A percentile compares a stretch with the other conserved stretches of the same genome.
Conservation (phyloP, 1,140 invertebrate species). For the Notospermus geniculatus region DNA sequence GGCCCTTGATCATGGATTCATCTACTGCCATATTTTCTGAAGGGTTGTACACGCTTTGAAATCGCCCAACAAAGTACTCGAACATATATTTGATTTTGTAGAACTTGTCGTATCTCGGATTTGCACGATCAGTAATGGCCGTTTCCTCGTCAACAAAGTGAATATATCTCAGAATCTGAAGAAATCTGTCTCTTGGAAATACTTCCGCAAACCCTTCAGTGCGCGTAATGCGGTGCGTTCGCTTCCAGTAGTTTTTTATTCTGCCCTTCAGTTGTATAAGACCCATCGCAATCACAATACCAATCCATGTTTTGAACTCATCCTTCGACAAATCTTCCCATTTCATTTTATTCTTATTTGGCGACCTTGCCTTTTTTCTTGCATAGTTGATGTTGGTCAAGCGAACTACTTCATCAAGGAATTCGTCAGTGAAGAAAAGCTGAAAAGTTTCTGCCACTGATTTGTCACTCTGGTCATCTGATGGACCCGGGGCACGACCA, state of each 20-base stretch:
- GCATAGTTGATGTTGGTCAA: not conserved
- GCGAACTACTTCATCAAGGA: not conserved
- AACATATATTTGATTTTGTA: not conserved
- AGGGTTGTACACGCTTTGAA: not conserved
- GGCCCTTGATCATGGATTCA: not conserved
- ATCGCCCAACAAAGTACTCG: not conserved
- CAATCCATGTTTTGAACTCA: not conserved
- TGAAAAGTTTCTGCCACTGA: not conserved
- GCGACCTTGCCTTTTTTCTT: not conserved
- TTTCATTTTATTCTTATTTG: not conserved
- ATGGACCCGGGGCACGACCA: no score
- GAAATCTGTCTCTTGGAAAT: not conserved
- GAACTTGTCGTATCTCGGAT: constrained; percentile 1
- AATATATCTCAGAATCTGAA: not conserved
- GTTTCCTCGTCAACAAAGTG: constrained; percentile 7
- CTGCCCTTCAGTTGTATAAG: not conserved
- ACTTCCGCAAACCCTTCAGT: not conserved
- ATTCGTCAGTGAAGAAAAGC: constrained; percentile 2
- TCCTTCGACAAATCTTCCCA: not conserved
- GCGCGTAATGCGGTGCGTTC: not conserved
- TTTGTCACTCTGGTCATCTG: no score
- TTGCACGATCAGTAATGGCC: not conserved
- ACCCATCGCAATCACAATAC: not conserved
- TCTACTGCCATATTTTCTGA: not conserved
- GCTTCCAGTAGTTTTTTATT: not conserved